Evolutionary conservation across 2,113 vertebrate species (phyloP).

Genomic region (Leucopsar rothschildi): DNA sequence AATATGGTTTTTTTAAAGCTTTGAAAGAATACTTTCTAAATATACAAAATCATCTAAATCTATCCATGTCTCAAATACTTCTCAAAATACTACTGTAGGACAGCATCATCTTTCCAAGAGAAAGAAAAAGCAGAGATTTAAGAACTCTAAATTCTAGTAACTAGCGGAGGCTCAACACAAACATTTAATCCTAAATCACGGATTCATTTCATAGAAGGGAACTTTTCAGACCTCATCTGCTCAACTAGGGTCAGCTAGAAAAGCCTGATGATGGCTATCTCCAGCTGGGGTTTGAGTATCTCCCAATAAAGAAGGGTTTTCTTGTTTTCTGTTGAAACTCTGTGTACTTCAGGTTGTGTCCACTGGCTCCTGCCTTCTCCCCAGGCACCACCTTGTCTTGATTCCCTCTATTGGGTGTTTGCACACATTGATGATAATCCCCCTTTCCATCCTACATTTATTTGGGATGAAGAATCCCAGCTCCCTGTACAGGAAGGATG

Average conservation of each 20-base stretch:
- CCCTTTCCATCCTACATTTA: neutral
- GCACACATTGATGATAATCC: fast-evolving
- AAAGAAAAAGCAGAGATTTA: neutral
- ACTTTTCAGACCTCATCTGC: neutral
- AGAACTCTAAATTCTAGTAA: neutral
- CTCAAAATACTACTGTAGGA: neutral
- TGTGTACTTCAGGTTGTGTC: neutral
- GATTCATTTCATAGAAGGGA: neutral
- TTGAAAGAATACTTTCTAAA: neutral
- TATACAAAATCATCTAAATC: neutral
- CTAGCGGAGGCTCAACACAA: neutral
- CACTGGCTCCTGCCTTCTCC: neutral
- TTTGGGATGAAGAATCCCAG: neutral
- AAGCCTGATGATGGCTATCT: neutral
- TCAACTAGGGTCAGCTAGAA: neutral
- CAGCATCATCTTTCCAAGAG: neutral
- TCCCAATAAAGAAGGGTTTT: neutral
- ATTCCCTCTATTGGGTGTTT: neutral
- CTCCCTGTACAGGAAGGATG: neutral
- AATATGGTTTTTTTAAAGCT: fast-evolving
- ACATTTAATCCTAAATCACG: neutral
- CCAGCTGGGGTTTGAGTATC: neutral
- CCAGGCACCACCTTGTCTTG: neutral
- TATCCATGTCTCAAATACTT: neutral
- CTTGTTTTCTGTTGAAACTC: neutral